Evolutionary conservation across 2,113 vertebrate species (phyloP), one percentile per base, ranked within the genome.

Genomic region (Apus apus): DNA sequence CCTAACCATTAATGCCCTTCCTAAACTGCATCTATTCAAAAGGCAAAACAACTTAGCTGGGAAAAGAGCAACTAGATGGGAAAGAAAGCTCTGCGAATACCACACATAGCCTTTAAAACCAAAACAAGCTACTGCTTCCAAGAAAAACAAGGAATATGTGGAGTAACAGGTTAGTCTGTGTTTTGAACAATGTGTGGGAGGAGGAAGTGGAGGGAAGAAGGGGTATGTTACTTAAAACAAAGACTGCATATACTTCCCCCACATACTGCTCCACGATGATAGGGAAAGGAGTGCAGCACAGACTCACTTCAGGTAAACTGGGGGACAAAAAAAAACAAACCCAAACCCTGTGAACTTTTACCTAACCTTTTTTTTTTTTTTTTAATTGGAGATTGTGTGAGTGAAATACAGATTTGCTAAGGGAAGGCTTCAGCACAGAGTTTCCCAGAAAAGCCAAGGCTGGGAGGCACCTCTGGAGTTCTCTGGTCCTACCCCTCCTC

Each of bases 81-180:
- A 94, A 96, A 94, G 74, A 13, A 79, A 92, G 79, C 0, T 0
- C 61, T 86, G 88, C 0, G 1, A 96, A 95, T 92, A 80, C 82
- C 83, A 84, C 94, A 78, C 79, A 68, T 73, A 75, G 67, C 50
- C 79, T 86, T 93, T 89, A 77, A 62, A 94, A 93, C 54, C 74
- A 95, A 97, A 95, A 91, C 90, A 94, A 97, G 61, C 40, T 23
- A 57, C 20, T 71, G 72, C 85, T 96, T 96, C 96, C 96, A 97
- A 97, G 96, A 92, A 74, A 96, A 96, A 94, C 90, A 96, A 78
- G 85, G 92, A 96, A 62, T 94, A 96, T 62, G 73, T 0, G 0
- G 95, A 90, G 90, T 95, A 96, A 96, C 90, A 97, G 95, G 96
- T 96, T 96, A 93, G 87, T 51, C 82, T 96, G 67, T 96, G 94